phyloP scores from a whole-genome alignment of 2,113 vertebrate species.

The Tetraodon nigroviridis region DNA sequence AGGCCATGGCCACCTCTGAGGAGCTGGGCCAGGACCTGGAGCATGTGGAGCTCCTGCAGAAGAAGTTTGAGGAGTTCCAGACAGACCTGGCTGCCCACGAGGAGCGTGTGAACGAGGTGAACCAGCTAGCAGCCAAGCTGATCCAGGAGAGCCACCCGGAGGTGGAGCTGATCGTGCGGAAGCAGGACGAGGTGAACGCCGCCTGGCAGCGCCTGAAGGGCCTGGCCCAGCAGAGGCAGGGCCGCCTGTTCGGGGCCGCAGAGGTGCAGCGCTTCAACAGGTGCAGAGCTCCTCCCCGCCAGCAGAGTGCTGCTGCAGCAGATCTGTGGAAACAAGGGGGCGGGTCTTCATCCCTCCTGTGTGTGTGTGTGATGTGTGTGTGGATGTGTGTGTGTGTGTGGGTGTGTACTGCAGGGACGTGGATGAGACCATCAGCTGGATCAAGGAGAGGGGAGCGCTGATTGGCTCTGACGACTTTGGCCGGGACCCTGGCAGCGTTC shows the following conservation, averaged over 20 bases:
- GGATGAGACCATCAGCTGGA: conserved; percentile 98
- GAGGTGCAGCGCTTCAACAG: conserved; percentile 99
- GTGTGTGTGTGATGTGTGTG: too few species aligned
- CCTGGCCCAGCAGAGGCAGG: conserved; percentile 92
- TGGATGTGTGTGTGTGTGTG: not conserved
- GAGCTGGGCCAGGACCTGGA: conserved; percentile 96
- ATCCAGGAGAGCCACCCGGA: conserved; percentile 90
- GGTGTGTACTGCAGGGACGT: conserved; percentile 82
- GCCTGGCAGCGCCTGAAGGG: conserved; percentile 96
- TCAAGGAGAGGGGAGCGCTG: conserved; percentile 96
- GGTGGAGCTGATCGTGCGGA: conserved; percentile 86
- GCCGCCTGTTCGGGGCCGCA: conserved; percentile 91
- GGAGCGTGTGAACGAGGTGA: conserved; percentile 96
- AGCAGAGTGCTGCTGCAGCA: not conserved
- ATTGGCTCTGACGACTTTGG: conserved; percentile 99
- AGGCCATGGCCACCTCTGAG: conserved; percentile 94
- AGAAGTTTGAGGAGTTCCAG: conserved; percentile 99
- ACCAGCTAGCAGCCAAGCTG: conserved; percentile 90
- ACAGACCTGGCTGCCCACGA: conserved; percentile 96
- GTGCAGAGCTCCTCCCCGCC: conserved; percentile 54
- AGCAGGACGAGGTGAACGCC: conserved; percentile 92
- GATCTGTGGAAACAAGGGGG: too few species aligned
- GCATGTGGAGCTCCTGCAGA: conserved; percentile 95
- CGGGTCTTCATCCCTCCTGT: too few species aligned
- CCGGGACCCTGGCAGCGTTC: conserved; percentile 92